A percentile compares a stretch with the other conserved stretches of the same genome.
Conservation (phyloP, 1,140 invertebrate species). For the Drosophila jambulina region DNA sequence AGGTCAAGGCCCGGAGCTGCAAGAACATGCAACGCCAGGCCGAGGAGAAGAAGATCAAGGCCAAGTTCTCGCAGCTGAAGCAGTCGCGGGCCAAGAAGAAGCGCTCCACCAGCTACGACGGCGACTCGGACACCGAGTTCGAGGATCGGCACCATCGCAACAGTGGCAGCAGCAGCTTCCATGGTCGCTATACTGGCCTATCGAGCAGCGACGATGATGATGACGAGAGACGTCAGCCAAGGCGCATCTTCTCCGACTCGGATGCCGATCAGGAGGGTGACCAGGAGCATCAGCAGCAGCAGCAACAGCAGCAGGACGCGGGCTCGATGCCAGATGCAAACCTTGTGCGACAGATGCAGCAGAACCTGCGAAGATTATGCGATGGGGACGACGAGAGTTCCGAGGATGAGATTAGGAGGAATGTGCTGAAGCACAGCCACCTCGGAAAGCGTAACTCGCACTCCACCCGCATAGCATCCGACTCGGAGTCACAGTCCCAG, state of each 20-base stretch:
- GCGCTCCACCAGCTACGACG: constrained; percentile 93
- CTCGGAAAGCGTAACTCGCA: constrained; percentile 86
- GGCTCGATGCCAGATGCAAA: constrained; percentile 32
- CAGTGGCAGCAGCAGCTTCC: constrained; percentile 73
- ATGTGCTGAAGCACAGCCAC: constrained; percentile 70
- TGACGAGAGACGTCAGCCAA: constrained; percentile 37
- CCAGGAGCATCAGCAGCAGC: constrained; percentile 11
- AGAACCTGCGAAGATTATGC: constrained; percentile 73
- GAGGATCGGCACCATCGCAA: constrained; percentile 84
- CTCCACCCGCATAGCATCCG: constrained; percentile 87
- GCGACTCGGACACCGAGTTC: constrained; percentile 91
- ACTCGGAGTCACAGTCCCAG: constrained; percentile 85
- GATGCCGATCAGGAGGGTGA: constrained; percentile 37
- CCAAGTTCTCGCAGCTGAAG: constrained; percentile 95
- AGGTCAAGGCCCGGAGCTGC: constrained; percentile 97
- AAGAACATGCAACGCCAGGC: constrained; percentile 96
- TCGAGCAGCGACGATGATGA: constrained; percentile 72
- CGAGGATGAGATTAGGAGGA: constrained; percentile 76
- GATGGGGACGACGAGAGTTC: constrained; percentile 84
- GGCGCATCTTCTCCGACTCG: constrained; percentile 76
- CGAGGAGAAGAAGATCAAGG: constrained; percentile 94
- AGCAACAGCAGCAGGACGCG: constrained; percentile 24
- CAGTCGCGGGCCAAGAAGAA: constrained; percentile 95
- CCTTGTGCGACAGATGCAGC: constrained; percentile 64
- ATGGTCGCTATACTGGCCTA: constrained; percentile 59